Evolutionary conservation across 2,797 vertebrate genomes (phyloP).

Genomic region (Orientallactaga sibirica): DNA sequence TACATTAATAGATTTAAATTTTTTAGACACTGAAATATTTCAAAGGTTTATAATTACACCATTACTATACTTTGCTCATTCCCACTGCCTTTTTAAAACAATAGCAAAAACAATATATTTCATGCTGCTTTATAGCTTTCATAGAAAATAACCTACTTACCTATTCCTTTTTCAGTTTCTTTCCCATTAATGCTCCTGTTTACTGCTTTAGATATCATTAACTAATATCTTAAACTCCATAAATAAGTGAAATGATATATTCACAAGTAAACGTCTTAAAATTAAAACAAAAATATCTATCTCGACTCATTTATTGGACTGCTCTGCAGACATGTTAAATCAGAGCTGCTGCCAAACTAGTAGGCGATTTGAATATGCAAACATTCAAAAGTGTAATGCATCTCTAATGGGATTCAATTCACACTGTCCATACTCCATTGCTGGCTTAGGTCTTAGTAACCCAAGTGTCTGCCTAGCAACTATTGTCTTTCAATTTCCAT

Average conservation of each 20-base stretch:
- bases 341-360: constrained; percentile 82
- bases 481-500: constrained; percentile 67
- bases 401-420: constrained; percentile 81
- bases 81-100: constrained; percentile 65
- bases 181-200: constrained; percentile 46
- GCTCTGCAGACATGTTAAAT: constrained; percentile 84
- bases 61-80: constrained; percentile 65
- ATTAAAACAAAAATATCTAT: constrained; percentile 75
- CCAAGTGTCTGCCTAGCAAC: constrained; percentile 36
- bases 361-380: constrained; percentile 85
- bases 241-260: constrained; percentile 88
- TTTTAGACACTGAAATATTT: constrained; percentile 63
- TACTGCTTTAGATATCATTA: constrained; percentile 84
- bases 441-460: constrained; percentile 63
- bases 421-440: constrained; percentile 64
- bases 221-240: constrained; percentile 84
- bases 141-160: constrained; percentile 81
- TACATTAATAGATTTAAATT: constrained; percentile 56
- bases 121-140: constrained; percentile 77
- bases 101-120: constrained; percentile 64
- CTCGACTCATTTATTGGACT: constrained; percentile 85
- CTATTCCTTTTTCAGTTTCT: constrained; percentile 65
- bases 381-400: constrained; percentile 66
- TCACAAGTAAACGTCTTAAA: constrained; percentile 87
- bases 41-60: constrained; percentile 70